Base-by-base conservation (phyloP, 2,113 vertebrate genomes). In the Notiomystis cincta region DNA sequence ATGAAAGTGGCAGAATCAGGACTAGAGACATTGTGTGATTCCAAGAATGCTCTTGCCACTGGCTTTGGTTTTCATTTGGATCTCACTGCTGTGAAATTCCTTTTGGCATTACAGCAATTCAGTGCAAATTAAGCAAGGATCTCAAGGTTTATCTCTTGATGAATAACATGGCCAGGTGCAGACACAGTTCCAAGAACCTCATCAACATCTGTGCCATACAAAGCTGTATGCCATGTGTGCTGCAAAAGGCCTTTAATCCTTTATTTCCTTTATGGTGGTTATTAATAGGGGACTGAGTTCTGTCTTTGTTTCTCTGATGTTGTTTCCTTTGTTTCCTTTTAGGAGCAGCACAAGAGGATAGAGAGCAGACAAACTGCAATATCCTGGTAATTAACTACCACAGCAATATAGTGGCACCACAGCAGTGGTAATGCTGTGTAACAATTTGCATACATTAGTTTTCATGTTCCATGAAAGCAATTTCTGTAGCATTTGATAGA, bases 381-480 rank as follows among this genome's bases (percentile, higher is more conserved):
- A 97, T 92, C 82, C 91, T 77, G 40, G 77, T 93, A 96, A 97
- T 97, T 96, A 96, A 93, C 86, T 75, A 93, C 73, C 92, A 97
- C 93, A 91, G 89, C 84, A 96, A 76, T 62, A 64, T 48, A 92
- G 69, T 64, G 45, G 56, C 79, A 96, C 79, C 71, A 87, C 2
- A 0, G 69, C 40, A 89, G 58, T 79, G 57, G 54, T 92, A 89
- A 91, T 92, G 80, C 87, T 87, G 53, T 93, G 65, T 85, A 94
- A 93, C 93, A 93, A 96, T 97, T 95, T 96, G 90, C 95, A 96
- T 95, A 85, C 62, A 97, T 96, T 93, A 95, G 48, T 93, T 95
- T 93, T 91, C 65, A 27, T 56, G 40, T 96, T 86, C 66, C 84
- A 84, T 56, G 82, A 92, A 96, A 89, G 82, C 65, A 87, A 90